These are phyloP conservation scores for Conus betulinus DNA, from an alignment of 1,140 invertebrate species.

Conservation along the genomic window DNA sequence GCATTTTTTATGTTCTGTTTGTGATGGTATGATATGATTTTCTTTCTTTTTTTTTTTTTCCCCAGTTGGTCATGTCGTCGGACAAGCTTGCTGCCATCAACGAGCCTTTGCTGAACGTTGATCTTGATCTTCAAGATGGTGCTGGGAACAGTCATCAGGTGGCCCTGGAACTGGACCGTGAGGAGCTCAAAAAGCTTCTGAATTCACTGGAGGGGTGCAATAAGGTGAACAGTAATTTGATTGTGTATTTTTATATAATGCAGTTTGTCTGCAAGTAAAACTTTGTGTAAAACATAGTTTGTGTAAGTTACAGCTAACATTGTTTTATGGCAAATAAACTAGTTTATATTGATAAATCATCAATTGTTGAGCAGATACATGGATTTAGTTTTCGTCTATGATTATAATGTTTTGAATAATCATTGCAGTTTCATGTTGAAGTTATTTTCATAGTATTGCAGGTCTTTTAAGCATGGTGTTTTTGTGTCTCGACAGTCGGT, in stretches of 20 bases:
- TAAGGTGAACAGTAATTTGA: conserved; percentile 52
- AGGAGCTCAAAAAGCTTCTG: conserved; percentile 63
- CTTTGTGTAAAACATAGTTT: not conserved
- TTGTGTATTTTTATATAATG: not conserved
- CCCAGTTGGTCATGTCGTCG: conserved; percentile 68
- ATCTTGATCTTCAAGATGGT: conserved; percentile 57
- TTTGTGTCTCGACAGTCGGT: conserved; percentile 37
- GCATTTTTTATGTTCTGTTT: no score
- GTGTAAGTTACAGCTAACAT: not conserved
- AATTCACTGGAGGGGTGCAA: conserved; percentile 65
- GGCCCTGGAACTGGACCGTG: conserved; percentile 63
- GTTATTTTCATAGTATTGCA: not conserved
- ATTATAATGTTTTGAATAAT: no score
- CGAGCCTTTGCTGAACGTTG: conserved; percentile 61
- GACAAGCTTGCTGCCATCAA: conserved; percentile 66
- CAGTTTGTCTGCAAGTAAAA: no score
- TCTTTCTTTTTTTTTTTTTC: not conserved
- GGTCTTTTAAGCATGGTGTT: not conserved
- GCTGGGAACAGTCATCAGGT: conserved; percentile 47
- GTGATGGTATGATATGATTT: no score
- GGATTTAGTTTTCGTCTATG: no score
- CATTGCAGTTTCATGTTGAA: no score
- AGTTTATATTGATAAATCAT: no score
- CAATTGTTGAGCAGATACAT: no score
- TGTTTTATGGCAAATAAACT: no score